These are phyloP conservation scores for Neosalanx taihuensis DNA, from an alignment of 2,797 vertebrate genomes.

Conservation along the genomic window DNA sequence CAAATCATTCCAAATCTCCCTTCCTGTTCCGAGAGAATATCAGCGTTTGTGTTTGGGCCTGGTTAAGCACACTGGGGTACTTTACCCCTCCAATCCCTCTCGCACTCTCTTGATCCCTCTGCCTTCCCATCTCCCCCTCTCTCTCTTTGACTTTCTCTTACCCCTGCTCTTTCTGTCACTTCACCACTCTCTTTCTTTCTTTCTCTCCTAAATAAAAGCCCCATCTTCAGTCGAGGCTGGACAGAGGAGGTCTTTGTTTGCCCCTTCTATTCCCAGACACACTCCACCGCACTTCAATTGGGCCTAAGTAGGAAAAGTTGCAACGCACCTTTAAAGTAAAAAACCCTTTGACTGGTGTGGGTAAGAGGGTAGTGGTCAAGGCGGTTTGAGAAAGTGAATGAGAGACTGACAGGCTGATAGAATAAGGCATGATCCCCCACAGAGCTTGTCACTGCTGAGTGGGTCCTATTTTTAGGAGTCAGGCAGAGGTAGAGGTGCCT, in stretches of 20 bases:
- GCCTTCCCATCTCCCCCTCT: slow-evolving; percentile 31
- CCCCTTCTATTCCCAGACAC: slow-evolving; percentile 55
- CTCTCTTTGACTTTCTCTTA: slow-evolving; percentile 15
- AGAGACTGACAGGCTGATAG: slow-evolving; percentile 35
- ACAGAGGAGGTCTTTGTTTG: slow-evolving; percentile 69
- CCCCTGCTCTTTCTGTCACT: neutral
- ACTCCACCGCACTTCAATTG: slow-evolving; percentile 66
- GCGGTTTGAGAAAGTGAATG: slow-evolving; percentile 31
- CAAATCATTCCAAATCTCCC: slow-evolving; percentile 37
- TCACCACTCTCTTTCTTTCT: neutral
- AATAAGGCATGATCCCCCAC: slow-evolving; percentile 46
- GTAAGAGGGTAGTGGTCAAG: slow-evolving; percentile 33
- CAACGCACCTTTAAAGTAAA: slow-evolving; percentile 58
- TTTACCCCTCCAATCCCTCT: neutral
- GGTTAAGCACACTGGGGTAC: slow-evolving; percentile 28
- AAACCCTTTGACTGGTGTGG: slow-evolving; percentile 33
- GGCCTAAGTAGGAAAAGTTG: slow-evolving; percentile 59
- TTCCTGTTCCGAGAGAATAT: slow-evolving; percentile 12
- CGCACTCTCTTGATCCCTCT: neutral
- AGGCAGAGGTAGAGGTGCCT: neutral
- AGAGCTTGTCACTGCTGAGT: slow-evolving; percentile 44
- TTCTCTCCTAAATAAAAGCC: slow-evolving; percentile 49
- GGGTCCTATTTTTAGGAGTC: slow-evolving; percentile 42
- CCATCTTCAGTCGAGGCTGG: slow-evolving; percentile 44
- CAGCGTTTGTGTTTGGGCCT: slow-evolving; percentile 30